phyloP scores from a whole-genome alignment of 2,113 vertebrate genomes.

The Psephotus haematonotus region DNA sequence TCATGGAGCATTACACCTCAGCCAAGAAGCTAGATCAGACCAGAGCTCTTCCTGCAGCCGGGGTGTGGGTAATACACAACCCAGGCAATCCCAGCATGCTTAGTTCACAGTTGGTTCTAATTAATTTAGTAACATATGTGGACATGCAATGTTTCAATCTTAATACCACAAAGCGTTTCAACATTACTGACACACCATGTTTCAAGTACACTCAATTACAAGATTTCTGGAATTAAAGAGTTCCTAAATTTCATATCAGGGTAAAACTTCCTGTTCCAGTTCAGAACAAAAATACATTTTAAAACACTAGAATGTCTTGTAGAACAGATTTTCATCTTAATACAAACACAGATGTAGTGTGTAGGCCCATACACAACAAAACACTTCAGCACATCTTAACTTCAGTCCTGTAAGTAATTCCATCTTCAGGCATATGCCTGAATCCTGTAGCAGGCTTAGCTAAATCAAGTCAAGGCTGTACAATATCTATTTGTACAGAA shows the following conservation, averaged over 20 bases:
- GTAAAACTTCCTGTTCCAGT: conserved; percentile 46
- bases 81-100: not conserved
- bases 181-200: conserved; percentile 6
- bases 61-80: not conserved
- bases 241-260: not conserved
- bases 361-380: conserved; percentile 32
- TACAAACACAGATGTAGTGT: conserved; percentile 59
- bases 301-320: not conserved
- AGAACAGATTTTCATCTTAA: conserved; percentile 49
- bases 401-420: not conserved
- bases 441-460: not conserved
- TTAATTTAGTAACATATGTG: conserved; percentile 53
- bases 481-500: not conserved
- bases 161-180: conserved; percentile 30
- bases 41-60: not conserved
- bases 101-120: conserved; percentile 55
- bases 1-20: not conserved
- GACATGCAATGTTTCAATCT: conserved; percentile 48
- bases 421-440: not conserved
- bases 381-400: not conserved
- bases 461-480: not conserved
- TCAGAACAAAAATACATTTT: conserved; percentile 41
- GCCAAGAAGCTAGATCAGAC: not conserved
- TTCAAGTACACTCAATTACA: not conserved
- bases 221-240: conserved; percentile 16